Evolutionary conservation across 2,888 invertebrate genomes (phyloP), one percentile per base, ranked within the genome.

Genomic region (Glaucopsyche alexis): DNA sequence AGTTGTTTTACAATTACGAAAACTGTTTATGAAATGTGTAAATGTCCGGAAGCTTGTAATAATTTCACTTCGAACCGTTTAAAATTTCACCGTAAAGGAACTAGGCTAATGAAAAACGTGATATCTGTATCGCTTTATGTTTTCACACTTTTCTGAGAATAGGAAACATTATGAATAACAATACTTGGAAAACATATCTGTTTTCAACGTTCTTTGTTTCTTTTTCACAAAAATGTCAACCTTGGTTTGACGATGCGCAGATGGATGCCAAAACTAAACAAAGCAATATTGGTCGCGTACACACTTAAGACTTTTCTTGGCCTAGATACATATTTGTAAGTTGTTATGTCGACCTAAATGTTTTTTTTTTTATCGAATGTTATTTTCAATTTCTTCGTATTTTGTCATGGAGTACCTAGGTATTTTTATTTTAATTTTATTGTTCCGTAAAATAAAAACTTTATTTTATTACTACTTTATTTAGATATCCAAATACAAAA

Each of bases 191-290:
- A n/a, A 49, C 50, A 69, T 69, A 69, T 55, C 55, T 69, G 52
- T 69, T 40, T 47, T 65, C 11, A n/a, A 29, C 64, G 29, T 13
- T 64, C 42, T 66, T 66, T 66, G 66, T 66, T 40, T 13, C 40
- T 19, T 66, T 49, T 66, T 50, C 8, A 40, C 49, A 69, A 49
- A 60, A 49, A 69, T 47, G 47, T 49, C 69, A 69, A 69, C 47
- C 69, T 69, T 49, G 45, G 45, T 67, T 67, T 45, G 69, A 69
- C 69, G 45, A 69, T 47, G 45, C 47, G 49, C 69, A 76, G 76
- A 76, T 76, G 77, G 79, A 82, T 86, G 87, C 87, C 87, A 87
- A 87, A 83, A 80, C 79, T 79, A 78, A 83, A 87, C 86, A 88
- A 87, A 83, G 84, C 80, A 80, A 80, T 80, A 80, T 77, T 80